These are phyloP conservation scores for Charanyca ferruginea DNA, from an alignment of 2,888 invertebrate genomes.

Conservation along the genomic window DNA sequence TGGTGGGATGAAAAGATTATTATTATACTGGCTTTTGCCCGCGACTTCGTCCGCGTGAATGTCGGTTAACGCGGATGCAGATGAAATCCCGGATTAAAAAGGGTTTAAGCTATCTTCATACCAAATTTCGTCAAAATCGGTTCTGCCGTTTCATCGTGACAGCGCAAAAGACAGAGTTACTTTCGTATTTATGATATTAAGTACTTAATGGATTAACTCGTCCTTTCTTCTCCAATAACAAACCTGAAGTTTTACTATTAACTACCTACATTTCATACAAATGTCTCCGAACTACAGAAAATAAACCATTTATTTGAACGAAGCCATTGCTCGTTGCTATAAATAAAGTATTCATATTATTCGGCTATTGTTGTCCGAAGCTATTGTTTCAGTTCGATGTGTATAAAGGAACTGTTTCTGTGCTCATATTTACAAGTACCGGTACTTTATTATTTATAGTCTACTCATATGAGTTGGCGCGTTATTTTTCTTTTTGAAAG, in stretches of 20 bases:
- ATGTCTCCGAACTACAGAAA: not conserved
- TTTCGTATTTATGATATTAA: no score
- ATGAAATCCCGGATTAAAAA: no score
- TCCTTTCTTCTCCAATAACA: not conserved
- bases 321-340: not conserved
- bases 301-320: constrained; percentile 1
- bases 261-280: not conserved
- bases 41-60: no score
- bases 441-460: constrained; percentile 20
- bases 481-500: constrained; percentile 1
- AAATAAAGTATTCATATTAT: constrained; percentile 40
- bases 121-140: no score
- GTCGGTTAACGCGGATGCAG: no score
- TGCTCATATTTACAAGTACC: constrained; percentile 21
- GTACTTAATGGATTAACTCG: no score
- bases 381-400: constrained; percentile 48
- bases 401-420: constrained; percentile 31
- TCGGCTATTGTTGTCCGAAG: constrained; percentile 33
- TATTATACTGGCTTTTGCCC: no score
- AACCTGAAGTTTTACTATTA: not conserved
- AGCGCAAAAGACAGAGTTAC: no score
- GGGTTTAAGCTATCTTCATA: no score
- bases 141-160: no score
- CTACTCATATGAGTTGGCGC: not conserved
- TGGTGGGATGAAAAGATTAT: no score